These are phyloP conservation scores for Meloidogyne floridensis DNA, from an alignment of 1,140 invertebrate genomes.

Conservation along the genomic window DNA sequence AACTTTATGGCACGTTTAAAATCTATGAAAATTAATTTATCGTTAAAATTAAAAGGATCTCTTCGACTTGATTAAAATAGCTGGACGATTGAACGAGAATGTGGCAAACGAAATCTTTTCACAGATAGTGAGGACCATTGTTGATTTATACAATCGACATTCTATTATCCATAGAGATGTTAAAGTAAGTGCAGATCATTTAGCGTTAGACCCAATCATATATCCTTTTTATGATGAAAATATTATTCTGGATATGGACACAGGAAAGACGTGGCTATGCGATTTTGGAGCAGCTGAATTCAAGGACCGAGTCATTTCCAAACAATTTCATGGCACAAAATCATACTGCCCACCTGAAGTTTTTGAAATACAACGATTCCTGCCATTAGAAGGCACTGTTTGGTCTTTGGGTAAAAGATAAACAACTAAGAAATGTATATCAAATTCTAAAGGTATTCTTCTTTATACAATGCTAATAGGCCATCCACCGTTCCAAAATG, in stretches of 20 bases:
- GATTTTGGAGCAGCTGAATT: conserved; percentile 25
- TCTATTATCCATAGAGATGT: conserved; percentile 68
- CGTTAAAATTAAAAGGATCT: conserved; percentile 61
- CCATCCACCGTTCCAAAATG: conserved; percentile 16
- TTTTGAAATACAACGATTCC: conserved; percentile 17
- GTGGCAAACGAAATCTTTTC: conserved; percentile 67
- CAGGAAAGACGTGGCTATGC: conserved; percentile 14
- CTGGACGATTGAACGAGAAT: conserved; percentile 66
- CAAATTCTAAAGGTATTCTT: background rate
- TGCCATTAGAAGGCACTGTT: conserved; percentile 23
- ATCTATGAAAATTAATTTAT: background rate
- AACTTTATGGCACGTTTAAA: conserved; percentile 57
- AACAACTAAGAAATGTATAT: too few species aligned
- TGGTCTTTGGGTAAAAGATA: conserved; percentile 7
- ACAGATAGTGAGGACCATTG: conserved; percentile 68
- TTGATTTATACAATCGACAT: conserved; percentile 65
- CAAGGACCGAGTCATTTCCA: background rate
- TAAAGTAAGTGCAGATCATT: conserved; percentile 53
- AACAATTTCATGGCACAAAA: background rate
- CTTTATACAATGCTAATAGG: conserved; percentile 24
- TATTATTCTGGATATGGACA: conserved; percentile 21
- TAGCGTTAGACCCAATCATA: background rate
- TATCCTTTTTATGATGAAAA: conserved; percentile 4
- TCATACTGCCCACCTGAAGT: conserved; percentile 26
- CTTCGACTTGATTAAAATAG: conserved; percentile 69